Percentiles rank a stretch among this genome's conserved stretches.
phyloP scores from a whole-genome alignment of 2,797 vertebrate species.

The Cirrhinus mrigala region DNA sequence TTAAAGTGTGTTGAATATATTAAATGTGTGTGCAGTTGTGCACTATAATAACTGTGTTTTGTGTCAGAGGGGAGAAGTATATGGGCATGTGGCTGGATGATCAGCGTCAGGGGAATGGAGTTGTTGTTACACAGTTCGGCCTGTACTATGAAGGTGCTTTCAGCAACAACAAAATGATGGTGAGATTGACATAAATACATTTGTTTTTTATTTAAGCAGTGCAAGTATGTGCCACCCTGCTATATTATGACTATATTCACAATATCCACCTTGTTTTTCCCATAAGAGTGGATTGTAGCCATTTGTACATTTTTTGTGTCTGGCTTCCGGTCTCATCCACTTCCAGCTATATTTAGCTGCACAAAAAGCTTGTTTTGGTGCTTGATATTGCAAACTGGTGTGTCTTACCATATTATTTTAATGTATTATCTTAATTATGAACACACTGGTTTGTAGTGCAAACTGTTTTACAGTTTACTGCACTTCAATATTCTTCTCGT shows the following conservation, averaged over 20 bases:
- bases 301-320: no score
- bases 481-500: no score
- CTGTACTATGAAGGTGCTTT: slow-evolving; percentile 96
- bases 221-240: neutral
- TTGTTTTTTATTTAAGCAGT: slow-evolving; percentile 4
- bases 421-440: no score
- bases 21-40: neutral
- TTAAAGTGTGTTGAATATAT: neutral
- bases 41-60: neutral
- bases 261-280: no score
- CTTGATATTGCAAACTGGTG: no score
- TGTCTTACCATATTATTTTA: no score
- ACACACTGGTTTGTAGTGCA: no score
- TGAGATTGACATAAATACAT: slow-evolving; percentile 70
- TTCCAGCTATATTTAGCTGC: no score
- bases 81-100: slow-evolving; percentile 99
- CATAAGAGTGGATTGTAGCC: no score
- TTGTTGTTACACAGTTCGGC: slow-evolving; percentile 97
- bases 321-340: no score
- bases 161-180: slow-evolving; percentile 95
- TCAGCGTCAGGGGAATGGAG: slow-evolving; percentile 88
- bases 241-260: neutral
- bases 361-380: no score
- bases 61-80: slow-evolving; percentile 92
- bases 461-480: no score